Base-by-base conservation (phyloP, 1,140 invertebrate species). In the Bombus pascuorum region DNA sequence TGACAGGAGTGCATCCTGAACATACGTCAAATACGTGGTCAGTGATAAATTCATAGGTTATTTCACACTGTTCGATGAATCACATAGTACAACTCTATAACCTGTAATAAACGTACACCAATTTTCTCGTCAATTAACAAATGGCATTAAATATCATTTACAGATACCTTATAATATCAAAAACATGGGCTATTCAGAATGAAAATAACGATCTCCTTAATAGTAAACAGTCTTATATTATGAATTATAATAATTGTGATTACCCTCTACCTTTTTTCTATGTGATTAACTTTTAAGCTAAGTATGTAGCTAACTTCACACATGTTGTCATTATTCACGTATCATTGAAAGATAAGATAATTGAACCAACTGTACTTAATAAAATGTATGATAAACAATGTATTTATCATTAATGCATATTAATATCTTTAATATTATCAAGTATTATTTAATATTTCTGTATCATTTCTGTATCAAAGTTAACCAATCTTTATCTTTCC, bases 1-100 rank as follows among this genome's bases (percentile, higher is more conserved):
- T 57, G 25, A 72, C 78, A 65, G 32, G 28, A 53, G 28, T 78
- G 65, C 74, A 71, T 84, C 59, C 25, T 66, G 28, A 22, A 81
- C 76, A 70, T 86, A 82, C 66, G 75, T 81, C 37, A 68, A 79
- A 85, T 85, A 75, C 47, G 57, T 85, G 42, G 79, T 88, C 76
- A 82, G 73, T 86, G 75, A 86, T 70, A 83, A 57, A 86, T 53
- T 53, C 47, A 53, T 53, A 53, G 72, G 81, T 87, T 87, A 78
- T 74, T 76, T 28, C 5, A 75, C 53, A 82, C 18, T 44, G 28
- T 86, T 76, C 5, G 22, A 86, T 59, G 72, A 86, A 83, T 86
- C 66, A 71, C 42, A 18, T 59, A 81, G 8, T 86, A 22, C 18
- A 39, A 44, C 84, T 75, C 72, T 47, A 39, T 65, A 13, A 72